These are phyloP conservation scores for Cynodonichthys magdalenae DNA, from an alignment of 2,797 vertebrate species.

Conservation along the genomic window DNA sequence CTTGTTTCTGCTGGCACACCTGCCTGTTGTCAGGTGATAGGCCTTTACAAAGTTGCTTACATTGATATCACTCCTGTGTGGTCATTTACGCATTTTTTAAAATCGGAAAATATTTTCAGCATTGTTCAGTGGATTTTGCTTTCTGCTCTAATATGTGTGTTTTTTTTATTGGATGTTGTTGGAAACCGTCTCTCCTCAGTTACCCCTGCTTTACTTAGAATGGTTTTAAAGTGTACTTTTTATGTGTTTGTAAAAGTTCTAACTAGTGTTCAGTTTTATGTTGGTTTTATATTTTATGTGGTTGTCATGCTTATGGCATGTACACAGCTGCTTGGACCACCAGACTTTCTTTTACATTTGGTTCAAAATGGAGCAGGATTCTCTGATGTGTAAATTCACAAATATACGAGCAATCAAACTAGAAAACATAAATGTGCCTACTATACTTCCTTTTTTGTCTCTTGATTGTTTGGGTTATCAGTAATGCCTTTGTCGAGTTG, in stretches of 20 bases:
- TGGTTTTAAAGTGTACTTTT: not conserved
- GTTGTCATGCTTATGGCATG: constrained; percentile 65
- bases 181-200: not conserved
- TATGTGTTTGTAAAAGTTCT: constrained; percentile 27
- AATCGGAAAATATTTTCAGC: no score
- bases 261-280: constrained; percentile 43
- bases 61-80: constrained; percentile 3
- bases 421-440: constrained; percentile 55
- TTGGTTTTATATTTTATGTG: constrained; percentile 71
- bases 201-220: constrained; percentile 3
- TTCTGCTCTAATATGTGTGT: not conserved
- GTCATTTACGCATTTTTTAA: not conserved
- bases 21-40: constrained; percentile 80
- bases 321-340: constrained; percentile 73
- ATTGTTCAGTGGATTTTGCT: not conserved
- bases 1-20: constrained; percentile 84
- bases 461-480: constrained; percentile 73
- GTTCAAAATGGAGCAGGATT: constrained; percentile 59
- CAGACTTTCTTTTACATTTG: constrained; percentile 66
- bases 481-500: constrained; percentile 78
- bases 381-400: no score
- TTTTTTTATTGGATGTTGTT: constrained; percentile 6
- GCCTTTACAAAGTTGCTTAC: constrained; percentile 18
- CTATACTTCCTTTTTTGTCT: constrained; percentile 40
- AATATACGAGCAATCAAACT: constrained; percentile 53